Evolutionary conservation across 2,888 invertebrate genomes (phyloP).

Genomic region (Brenthis daphne): DNA sequence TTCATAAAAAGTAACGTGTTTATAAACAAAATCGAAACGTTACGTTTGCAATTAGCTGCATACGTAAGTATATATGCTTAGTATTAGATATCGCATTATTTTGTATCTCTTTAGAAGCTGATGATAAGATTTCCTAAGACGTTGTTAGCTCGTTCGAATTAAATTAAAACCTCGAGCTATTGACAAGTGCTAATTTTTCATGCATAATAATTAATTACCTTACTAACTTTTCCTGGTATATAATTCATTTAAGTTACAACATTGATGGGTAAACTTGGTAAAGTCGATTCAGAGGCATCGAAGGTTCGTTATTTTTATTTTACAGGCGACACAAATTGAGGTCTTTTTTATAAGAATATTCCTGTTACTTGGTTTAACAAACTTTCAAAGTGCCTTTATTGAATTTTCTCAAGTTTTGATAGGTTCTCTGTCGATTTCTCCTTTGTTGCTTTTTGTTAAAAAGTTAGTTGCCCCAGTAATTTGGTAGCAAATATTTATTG

Average conservation of each 20-base stretch:
- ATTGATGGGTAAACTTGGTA: slow-evolving; percentile 52
- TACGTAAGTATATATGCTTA: not conserved
- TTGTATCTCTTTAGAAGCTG: not conserved
- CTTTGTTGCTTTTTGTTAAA: slow-evolving; percentile 63
- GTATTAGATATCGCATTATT: too few species aligned
- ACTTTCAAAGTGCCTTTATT: slow-evolving; percentile 80
- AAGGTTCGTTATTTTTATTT: slow-evolving; percentile 63
- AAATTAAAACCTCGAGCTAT: slow-evolving; percentile 15
- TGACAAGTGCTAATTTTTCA: slow-evolving; percentile 26
- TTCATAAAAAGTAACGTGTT: slow-evolving; percentile 13
- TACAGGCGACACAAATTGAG: slow-evolving; percentile 73
- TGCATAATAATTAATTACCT: slow-evolving; percentile 29
- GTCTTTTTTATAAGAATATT: slow-evolving; percentile 74
- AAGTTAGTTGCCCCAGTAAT: slow-evolving; percentile 68
- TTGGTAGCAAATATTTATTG: slow-evolving; percentile 58
- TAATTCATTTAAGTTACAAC: slow-evolving; percentile 46
- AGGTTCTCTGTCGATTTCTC: slow-evolving; percentile 78
- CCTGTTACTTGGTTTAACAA: slow-evolving; percentile 76
- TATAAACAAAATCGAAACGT: not conserved
- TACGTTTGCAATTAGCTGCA: too few species aligned
- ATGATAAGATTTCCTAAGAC: slow-evolving; percentile 5
- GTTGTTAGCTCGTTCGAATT: not conserved
- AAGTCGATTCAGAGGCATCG: slow-evolving; percentile 58
- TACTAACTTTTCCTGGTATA: slow-evolving; percentile 36
- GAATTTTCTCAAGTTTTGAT: slow-evolving; percentile 82